Base-by-base conservation (phyloP, 2,888 invertebrate species). In the Xestia rhomboidea region DNA sequence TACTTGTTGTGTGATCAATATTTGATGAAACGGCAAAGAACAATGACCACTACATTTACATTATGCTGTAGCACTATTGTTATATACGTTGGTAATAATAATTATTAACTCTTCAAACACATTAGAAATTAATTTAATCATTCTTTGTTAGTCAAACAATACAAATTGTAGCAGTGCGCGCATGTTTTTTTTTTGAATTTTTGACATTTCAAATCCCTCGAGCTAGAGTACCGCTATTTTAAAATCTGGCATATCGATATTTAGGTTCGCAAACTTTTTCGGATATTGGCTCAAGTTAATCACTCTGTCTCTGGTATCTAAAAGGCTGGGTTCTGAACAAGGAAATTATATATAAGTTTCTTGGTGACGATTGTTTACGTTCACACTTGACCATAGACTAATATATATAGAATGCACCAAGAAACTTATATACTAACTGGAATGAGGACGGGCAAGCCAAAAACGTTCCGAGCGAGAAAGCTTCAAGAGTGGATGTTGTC, bases 111-210 rank as follows among this genome's bases (percentile, higher is more conserved):
- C 68, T 30, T 82, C 51, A 67, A 78, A 73, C 71, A 74, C 63
- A 78, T 66, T 67, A 70, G 38, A 63, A 71, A 73, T 54, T 49
- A 82, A 62, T 73, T 83, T 73, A 76, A 64, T 79, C 88, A 86
- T 88, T 82, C 74, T 84, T 85, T 71, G 62, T 79, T 80, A 68
- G 34, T 67, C 74, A 77, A 83, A 85, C 83, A 85, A 76, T 77
- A 73, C 73, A 76, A 80, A 77, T 85, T 71, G 72, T 67, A 85
- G 24, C 74, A 77, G 51, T 78, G 60, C 74, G 83, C 63, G 82
- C 78, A 83, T 81, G 70, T 79, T 79, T 82, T 82, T 85, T 85
- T 86, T 88, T 87, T 87, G 77, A 80, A 81, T 79, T 76, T 79
- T 84, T 79, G 82, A 79, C 77, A 68, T 71, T 82, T 73, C 18